phyloP scores from a whole-genome alignment of 2,797 vertebrate genomes.

The Sebastes miniatus region DNA sequence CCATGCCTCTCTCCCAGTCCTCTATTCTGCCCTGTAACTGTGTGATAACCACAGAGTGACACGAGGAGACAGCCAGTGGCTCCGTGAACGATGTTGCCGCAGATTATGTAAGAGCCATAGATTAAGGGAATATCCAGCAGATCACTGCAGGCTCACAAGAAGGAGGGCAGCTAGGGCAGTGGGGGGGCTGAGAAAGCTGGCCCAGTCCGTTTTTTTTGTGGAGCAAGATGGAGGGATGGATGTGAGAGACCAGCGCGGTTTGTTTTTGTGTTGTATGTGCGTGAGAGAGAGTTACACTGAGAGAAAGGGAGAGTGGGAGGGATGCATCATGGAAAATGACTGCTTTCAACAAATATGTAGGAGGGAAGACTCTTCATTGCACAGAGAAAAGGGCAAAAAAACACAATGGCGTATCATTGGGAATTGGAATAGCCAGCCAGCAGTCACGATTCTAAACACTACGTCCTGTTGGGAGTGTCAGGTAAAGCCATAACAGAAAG shows the following conservation, averaged over 20 bases:
- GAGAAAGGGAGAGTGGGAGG: slow-evolving; percentile 63
- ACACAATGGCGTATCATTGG: slow-evolving; percentile 52
- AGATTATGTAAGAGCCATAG: slow-evolving; percentile 80
- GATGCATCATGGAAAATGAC: slow-evolving; percentile 77
- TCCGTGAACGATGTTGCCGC: slow-evolving; percentile 65
- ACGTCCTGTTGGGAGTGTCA: slow-evolving; percentile 37
- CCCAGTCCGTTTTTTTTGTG: slow-evolving; percentile 35
- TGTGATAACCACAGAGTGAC: slow-evolving; percentile 77
- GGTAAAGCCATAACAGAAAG: slow-evolving; percentile 6
- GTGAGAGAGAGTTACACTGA: slow-evolving; percentile 46
- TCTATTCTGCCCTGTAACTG: slow-evolving; percentile 51
- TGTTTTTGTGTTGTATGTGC: slow-evolving; percentile 35
- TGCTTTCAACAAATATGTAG: slow-evolving; percentile 79
- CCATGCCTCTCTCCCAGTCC: slow-evolving; percentile 26
- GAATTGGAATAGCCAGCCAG: slow-evolving; percentile 51
- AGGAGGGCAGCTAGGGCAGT: slow-evolving; percentile 52
- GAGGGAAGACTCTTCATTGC: slow-evolving; percentile 65
- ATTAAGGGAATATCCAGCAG: slow-evolving; percentile 79
- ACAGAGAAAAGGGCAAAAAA: slow-evolving; percentile 28
- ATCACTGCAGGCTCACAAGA: slow-evolving; percentile 69
- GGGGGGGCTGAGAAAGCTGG: slow-evolving; percentile 46
- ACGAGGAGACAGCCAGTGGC: slow-evolving; percentile 76
- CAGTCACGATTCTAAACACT: slow-evolving; percentile 59
- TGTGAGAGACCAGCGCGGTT: slow-evolving; percentile 35
- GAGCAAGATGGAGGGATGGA: slow-evolving; percentile 48